Conservation (phyloP, 2,888 invertebrate genomes). For the Drosophila hamatofila region DNA sequence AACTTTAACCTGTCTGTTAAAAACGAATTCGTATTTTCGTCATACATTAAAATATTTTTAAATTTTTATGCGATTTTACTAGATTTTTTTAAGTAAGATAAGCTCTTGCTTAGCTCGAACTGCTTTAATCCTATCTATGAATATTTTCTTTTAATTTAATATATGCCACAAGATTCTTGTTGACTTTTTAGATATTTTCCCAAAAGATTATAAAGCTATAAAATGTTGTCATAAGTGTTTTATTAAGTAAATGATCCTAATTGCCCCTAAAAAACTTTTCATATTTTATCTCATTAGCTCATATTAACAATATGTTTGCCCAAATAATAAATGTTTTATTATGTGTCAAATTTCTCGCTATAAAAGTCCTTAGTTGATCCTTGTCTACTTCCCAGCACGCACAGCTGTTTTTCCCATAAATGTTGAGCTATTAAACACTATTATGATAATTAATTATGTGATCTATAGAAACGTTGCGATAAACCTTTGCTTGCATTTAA, state of each 20-base stretch:
- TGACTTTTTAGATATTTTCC: neutral
- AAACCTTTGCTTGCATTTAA: slow-evolving; percentile 11
- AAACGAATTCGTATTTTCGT: too few species aligned
- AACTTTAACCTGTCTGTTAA: neutral
- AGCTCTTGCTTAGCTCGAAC: neutral
- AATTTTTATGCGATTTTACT: too few species aligned
- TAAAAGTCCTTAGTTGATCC: neutral
- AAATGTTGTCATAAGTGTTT: neutral
- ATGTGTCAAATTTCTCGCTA: neutral
- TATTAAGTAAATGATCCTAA: neutral
- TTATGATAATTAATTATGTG: slow-evolving; percentile 1
- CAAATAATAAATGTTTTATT: neutral
- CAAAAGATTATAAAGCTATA: neutral
- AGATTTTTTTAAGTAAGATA: neutral
- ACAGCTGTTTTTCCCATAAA: neutral
- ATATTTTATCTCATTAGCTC: too few species aligned
- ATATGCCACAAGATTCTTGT: neutral
- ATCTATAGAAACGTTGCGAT: neutral
- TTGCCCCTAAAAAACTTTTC: neutral
- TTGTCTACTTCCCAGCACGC: neutral
- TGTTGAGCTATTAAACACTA: neutral
- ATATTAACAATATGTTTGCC: neutral
- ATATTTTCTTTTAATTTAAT: too few species aligned
- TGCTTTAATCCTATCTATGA: neutral
- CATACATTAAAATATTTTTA: too few species aligned